Conservation (phyloP, 2,797 vertebrate species). For the Gymnothorax reevesii region DNA sequence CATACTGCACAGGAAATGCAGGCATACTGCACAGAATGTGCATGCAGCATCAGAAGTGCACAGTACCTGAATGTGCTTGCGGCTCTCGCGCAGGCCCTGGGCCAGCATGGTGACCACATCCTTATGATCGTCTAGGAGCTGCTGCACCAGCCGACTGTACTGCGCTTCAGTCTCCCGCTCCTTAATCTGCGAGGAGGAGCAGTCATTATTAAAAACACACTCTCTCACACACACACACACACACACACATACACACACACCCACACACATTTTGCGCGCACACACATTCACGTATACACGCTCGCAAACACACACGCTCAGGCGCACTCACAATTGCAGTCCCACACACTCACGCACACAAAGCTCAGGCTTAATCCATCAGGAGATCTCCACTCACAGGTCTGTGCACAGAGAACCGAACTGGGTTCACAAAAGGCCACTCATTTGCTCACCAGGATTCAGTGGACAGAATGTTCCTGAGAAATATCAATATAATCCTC, state of each 20-base stretch:
- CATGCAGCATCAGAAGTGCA: background rate
- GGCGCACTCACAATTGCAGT: background rate
- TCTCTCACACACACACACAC: background rate
- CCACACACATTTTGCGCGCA: too few species aligned
- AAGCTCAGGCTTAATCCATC: background rate
- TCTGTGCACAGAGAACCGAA: background rate
- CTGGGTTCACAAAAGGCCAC: background rate
- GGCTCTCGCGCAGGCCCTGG: slow-evolving; percentile 87
- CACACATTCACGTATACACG: background rate
- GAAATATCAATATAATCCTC: background rate
- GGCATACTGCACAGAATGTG: background rate
- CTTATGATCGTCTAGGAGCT: slow-evolving; percentile 91
- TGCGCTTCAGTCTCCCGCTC: slow-evolving; percentile 77
- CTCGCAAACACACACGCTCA: background rate
- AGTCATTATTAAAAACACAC: background rate
- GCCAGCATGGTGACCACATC: slow-evolving; percentile 91
- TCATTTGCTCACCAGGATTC: background rate
- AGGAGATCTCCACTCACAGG: background rate
- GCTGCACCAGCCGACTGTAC: slow-evolving; percentile 86
- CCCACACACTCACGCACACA: background rate
- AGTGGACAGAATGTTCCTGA: background rate
- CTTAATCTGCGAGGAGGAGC: slow-evolving; percentile 74
- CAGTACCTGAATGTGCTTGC: slow-evolving; percentile 82
- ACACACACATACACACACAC: too few species aligned
- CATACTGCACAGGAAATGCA: background rate